Base-by-base conservation (phyloP, 2,113 vertebrate genomes). In the Mus spicilegus region DNA sequence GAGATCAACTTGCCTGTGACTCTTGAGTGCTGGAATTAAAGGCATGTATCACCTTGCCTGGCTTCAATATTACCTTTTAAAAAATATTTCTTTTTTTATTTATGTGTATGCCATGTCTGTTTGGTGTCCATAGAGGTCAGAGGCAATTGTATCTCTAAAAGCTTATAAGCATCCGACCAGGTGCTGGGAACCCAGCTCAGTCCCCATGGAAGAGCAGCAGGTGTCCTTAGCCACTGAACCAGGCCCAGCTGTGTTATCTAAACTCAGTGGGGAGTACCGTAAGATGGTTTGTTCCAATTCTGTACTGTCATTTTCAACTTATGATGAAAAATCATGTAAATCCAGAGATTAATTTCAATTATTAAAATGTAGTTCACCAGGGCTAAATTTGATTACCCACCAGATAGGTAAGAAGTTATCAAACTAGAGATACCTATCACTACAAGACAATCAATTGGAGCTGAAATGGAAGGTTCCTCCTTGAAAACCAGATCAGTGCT, bases 201-300 rank as follows among this genome's bases (percentile, higher is more conserved):
- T 26, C 28, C 39, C n/a, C 26, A 14, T 63, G 58, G 2, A 63
- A 65, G 58, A 85, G 58, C 24, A 63, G 24, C 58, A 63, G 16
- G 26, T 46, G n/a, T 11, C 46, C 39, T 46, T 85, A 85, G 39
- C 56, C 26, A 42, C 1, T 2, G n/a, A 26, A 24, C 22, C 3
- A 17, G 81, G 58, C 58, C 81, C 28, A 58, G 22, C 61, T 89
- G 20, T 86, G 5, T 70, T 24, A 17, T 91, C 87, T 87, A 90
- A 87, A 78, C n/a, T 70, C 85, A 84, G 10, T 72, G n/a, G 30
- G 1, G 65, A 87, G 61, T 33, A 81, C 76, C 24, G 67, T 75
- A 63, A 75, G 88, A 85, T 84, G 61, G 84, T 92, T 89, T 96
- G 80, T 76, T 69, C 86, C 67, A 36, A 90, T 93, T 46, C 42